Evolutionary conservation across 2,888 invertebrate species (phyloP).

Genomic region (Rhimphoctona megacephalus): DNA sequence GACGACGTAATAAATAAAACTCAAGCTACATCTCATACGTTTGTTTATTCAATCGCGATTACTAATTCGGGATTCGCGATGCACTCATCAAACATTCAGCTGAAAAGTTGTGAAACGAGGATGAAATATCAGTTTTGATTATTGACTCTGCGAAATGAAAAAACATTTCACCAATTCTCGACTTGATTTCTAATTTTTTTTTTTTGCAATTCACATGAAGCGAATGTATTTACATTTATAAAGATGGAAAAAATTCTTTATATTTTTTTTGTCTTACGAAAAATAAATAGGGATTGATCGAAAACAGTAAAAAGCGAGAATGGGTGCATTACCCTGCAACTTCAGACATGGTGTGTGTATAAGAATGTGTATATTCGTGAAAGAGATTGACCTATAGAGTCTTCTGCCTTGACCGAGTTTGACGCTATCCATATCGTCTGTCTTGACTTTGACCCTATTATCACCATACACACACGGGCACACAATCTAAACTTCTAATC

Average conservation of each 20-base stretch:
- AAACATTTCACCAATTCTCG: neutral
- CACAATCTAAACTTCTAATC: slow-evolving; percentile 38
- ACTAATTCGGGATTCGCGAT: neutral
- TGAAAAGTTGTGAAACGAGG: neutral
- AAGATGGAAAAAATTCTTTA: neutral
- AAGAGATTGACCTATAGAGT: slow-evolving; percentile 65
- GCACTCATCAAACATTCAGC: neutral
- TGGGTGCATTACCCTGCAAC: slow-evolving; percentile 28
- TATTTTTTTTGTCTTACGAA: neutral
- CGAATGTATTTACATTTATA: neutral
- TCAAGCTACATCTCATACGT: neutral
- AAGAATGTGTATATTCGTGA: slow-evolving; percentile 56
- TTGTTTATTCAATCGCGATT: neutral
- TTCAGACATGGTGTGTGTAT: slow-evolving; percentile 46
- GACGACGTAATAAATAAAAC: neutral
- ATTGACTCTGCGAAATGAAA: neutral
- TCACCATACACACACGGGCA: slow-evolving; percentile 56
- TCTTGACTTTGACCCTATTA: slow-evolving; percentile 84
- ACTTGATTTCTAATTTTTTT: too few species aligned
- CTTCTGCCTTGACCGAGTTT: slow-evolving; percentile 84
- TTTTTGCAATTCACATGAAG: too few species aligned
- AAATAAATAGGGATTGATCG: neutral
- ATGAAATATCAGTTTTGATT: neutral
- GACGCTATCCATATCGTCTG: slow-evolving; percentile 82
- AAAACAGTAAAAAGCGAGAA: neutral